Base-by-base conservation (phyloP, 2,113 vertebrate genomes). In the Chaenogobius annularis region DNA sequence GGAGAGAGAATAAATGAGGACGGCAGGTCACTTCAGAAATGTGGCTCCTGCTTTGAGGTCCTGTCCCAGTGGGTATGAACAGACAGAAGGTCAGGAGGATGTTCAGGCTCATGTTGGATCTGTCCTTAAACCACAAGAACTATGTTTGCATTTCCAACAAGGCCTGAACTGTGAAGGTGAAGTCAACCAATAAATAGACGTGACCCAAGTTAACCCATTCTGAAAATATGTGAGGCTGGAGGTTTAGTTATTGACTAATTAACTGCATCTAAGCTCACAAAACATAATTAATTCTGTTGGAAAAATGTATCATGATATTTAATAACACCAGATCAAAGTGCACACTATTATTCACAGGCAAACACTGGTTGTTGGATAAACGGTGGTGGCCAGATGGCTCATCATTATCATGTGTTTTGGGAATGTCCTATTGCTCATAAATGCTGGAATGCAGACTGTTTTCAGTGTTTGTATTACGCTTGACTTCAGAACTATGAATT, bases 1-100 rank as follows among this genome's bases (percentile, higher is more conserved):
- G 74, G 35, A 59, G 65, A 81, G 78, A 64, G 68, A 73, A 37
- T 74, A 86, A 50, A 79, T 37, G 15, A 67, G 15, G 15, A 13
- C 10, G 6, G 40, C 37, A 69, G 82, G 69, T 72, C 56, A 12
- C 15, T 0, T 35, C 52, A 74, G 66, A 81, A 72, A 78, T 71
- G 73, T 10, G 20, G 58, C 62, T 79, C 37, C 64, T 58, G 55
- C 80, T 69, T 72, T 13, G 44, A 43, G 66, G 72, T n/a, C n/a
- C 40, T 0, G 1, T 79, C 80, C 81, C 79, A 0, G 70, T 79
- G 73, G 75, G 73, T 22, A 12, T 13, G 54, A 65, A 37, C 20
- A n/a, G 55, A 66, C 64, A 14, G 0, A 15, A 50, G 50, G 50
- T 75, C 26, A 52, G 22, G 11, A 37, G 48, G 56, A 61, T 44